phyloP scores from a whole-genome alignment of 2,797 vertebrate genomes.

The Apogon hyalosoma region DNA sequence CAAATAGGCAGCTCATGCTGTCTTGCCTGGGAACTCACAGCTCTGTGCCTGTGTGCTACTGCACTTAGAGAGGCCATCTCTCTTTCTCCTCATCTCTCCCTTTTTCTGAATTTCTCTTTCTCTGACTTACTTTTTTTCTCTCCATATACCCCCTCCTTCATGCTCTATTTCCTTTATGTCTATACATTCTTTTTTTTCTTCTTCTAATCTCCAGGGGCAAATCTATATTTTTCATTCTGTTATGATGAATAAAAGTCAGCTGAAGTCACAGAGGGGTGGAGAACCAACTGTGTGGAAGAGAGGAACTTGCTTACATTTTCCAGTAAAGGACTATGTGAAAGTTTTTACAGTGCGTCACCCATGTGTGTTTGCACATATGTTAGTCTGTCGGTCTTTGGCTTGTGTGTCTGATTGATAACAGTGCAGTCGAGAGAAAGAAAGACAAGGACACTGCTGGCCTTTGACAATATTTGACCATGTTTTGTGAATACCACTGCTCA shows the following conservation, averaged over 20 bases:
- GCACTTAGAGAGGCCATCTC: slow-evolving; percentile 73
- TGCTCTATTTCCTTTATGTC: slow-evolving; percentile 75
- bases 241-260: slow-evolving; percentile 78
- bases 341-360: slow-evolving; percentile 14
- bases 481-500: slow-evolving; percentile 56
- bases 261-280: slow-evolving; percentile 54
- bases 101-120: slow-evolving; percentile 55
- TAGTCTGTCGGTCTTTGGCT: slow-evolving; percentile 35
- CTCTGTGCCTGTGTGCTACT: slow-evolving; percentile 71
- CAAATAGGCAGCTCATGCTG: slow-evolving; percentile 85
- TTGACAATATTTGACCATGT: slow-evolving; percentile 56
- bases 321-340: slow-evolving; percentile 36
- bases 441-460: slow-evolving; percentile 62
- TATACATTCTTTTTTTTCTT: slow-evolving; percentile 61
- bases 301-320: slow-evolving; percentile 66
- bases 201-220: slow-evolving; percentile 68
- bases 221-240: slow-evolving; percentile 80
- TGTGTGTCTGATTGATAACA: slow-evolving; percentile 59
- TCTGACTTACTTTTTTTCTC: slow-evolving; percentile 46
- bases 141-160: slow-evolving; percentile 55
- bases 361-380: slow-evolving; percentile 21
- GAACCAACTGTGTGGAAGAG: slow-evolving; percentile 67
- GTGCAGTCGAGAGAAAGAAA: slow-evolving; percentile 34
- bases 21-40: slow-evolving; percentile 80
- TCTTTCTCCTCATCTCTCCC: slow-evolving; percentile 61